Base-by-base conservation (phyloP, 2,888 invertebrate genomes). In the Girardia tigrina region DNA sequence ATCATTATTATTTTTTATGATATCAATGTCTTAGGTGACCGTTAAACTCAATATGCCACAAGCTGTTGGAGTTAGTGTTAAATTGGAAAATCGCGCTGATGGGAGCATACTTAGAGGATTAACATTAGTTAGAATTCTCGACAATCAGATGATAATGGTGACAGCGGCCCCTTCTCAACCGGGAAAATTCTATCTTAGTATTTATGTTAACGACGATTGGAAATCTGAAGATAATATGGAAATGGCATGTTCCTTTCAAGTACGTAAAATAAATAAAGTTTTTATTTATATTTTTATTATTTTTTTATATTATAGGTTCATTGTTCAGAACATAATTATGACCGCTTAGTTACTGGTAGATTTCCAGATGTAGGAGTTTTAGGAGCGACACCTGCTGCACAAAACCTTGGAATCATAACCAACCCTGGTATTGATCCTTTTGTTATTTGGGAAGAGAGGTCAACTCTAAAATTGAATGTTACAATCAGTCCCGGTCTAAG, bases 151-250 rank as follows among this genome's bases (percentile, higher is more conserved):
- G 69, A 73, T 77, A 23, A 56, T 29, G 69, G 84, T 86, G 77
- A 80, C 81, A 2, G 81, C 85, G 0, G 81, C 82, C 12, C 84
- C 85, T 0, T 85, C 85, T 0, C 80, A 81, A 74, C 80, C 82
- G 4, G 85, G 85, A 4, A 78, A 80, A 73, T 86, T 84, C 79
- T 83, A 82, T 78, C 82, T 86, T 73, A 85, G 86, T 77, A 81
- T 84, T 20, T 84, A 80, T 77, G 82, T 82, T 1, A 81, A 81
- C 73, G 81, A 81, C 36, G 80, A 81, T 27, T 83, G 82, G 81
- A 79, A 79, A 28, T 80, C 81, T 0, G 73, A 77, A 29, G 81
- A 82, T 6, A 80, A 81, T 0, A 79, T 83, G 71, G 83, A 83
- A 76, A 81, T 82, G 75, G 82, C 82, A 16, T 82, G 82, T 77